A percentile compares a stretch with the other conserved stretches of the same genome.
phyloP scores from a whole-genome alignment of 2,797 vertebrate genomes.

The Cuculus canorus region DNA sequence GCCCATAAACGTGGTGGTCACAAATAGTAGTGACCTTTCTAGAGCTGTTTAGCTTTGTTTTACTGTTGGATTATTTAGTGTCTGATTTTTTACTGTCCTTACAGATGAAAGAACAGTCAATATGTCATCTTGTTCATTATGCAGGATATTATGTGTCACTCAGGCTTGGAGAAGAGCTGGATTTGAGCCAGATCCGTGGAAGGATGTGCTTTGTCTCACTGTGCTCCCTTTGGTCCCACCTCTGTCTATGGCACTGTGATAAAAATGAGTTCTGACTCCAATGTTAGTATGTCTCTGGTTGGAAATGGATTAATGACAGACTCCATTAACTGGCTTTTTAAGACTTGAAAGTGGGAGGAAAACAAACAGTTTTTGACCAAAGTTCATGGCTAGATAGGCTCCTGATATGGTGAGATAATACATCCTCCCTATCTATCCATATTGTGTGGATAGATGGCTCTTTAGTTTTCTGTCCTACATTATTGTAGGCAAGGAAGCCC shows the following conservation, averaged over 20 bases:
- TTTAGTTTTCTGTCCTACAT: neutral
- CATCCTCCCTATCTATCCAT: neutral
- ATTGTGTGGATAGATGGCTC: neutral
- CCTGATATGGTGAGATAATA: neutral
- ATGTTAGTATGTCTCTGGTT: neutral
- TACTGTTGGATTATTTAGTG: too few species aligned
- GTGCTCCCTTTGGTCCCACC: neutral
- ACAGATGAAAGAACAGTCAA: neutral
- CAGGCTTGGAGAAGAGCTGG: neutral
- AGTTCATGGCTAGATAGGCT: neutral
- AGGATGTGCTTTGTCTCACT: neutral
- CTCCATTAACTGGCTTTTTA: neutral
- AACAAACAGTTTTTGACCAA: neutral
- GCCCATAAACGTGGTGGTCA: neutral
- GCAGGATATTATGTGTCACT: neutral
- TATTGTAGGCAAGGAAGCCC: neutral
- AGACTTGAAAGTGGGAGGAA: neutral
- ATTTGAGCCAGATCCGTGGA: neutral
- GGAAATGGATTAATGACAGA: neutral
- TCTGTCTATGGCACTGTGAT: neutral
- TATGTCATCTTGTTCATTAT: neutral
- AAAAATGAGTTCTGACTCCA: neutral
- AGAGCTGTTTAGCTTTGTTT: neutral
- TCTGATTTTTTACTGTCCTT: neutral
- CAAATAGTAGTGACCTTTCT: neutral